Conservation (phyloP, 2,888 invertebrate genomes). For the Itoplectis maculator region DNA sequence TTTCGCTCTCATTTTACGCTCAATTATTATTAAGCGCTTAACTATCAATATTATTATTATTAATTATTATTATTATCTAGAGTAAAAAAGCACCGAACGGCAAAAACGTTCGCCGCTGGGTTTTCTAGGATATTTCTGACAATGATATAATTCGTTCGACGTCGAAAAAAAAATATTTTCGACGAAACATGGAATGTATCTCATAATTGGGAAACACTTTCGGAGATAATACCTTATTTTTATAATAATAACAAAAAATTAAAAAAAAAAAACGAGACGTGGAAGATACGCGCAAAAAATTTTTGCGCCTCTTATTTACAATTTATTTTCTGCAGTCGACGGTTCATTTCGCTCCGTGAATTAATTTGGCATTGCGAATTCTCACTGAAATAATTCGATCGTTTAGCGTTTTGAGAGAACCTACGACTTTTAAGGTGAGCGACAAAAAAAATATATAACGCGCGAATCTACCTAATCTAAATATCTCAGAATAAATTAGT, state of each 20-base stretch:
- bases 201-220: slow-evolving; percentile 25
- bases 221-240: slow-evolving; percentile 36
- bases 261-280: slow-evolving; percentile 53
- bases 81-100: slow-evolving; percentile 44
- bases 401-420: slow-evolving; percentile 29
- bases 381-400: slow-evolving; percentile 57
- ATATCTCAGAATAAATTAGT: slow-evolving; percentile 40
- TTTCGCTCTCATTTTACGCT: slow-evolving; percentile 5
- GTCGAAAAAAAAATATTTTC: slow-evolving; percentile 4
- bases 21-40: too few relatives aligned
- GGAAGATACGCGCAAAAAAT: slow-evolving; percentile 56
- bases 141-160: slow-evolving; percentile 32
- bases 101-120: slow-evolving; percentile 8
- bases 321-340: slow-evolving; percentile 59
- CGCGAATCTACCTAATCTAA: slow-evolving; percentile 25
- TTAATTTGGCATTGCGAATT: slow-evolving; percentile 69
- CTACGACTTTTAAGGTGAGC: slow-evolving; percentile 34
- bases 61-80: slow-evolving; percentile 26
- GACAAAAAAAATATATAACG: slow-evolving; percentile 51
- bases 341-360: slow-evolving; percentile 56
- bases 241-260: too few relatives aligned
- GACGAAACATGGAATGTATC: slow-evolving; percentile 36
- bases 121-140: slow-evolving; percentile 18
- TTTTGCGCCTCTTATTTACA: slow-evolving; percentile 60
- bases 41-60: too few relatives aligned